A percentile compares a stretch with the other conserved stretches of the same genome.
phyloP scores from a whole-genome alignment of 1,140 invertebrate genomes.

The Rhyacophila brunnea region DNA sequence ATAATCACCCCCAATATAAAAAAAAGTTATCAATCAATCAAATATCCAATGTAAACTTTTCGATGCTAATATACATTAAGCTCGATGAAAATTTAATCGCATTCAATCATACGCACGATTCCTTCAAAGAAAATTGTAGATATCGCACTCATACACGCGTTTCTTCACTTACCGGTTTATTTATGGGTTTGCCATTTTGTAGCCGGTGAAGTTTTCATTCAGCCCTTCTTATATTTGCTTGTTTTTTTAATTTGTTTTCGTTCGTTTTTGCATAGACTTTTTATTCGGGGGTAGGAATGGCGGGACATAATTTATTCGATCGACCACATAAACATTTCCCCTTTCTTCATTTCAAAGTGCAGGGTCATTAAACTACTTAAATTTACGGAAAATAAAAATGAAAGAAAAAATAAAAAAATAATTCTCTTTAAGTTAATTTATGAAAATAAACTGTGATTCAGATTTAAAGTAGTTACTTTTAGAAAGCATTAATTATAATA shows the following conservation, averaged over 20 bases:
- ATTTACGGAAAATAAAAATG: constrained; percentile 28
- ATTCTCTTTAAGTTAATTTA: constrained; percentile 37
- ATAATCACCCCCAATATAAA: no score
- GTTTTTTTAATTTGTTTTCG: no score
- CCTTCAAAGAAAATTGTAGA: no score
- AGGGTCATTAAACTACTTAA: constrained; percentile 38
- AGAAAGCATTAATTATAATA: constrained; percentile 32
- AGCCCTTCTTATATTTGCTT: no score
- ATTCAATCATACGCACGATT: no score
- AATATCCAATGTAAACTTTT: no score
- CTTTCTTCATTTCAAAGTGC: constrained; percentile 35
- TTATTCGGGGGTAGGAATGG: not conserved
- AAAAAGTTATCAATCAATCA: no score
- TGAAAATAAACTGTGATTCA: constrained; percentile 38
- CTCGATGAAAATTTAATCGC: not conserved
- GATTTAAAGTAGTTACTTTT: constrained; percentile 36
- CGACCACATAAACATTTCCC: not conserved
- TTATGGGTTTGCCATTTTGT: no score
- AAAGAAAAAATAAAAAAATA: constrained; percentile 21
- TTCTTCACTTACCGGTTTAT: no score
- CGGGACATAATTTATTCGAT: not conserved
- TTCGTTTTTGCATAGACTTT: no score
- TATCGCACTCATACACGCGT: no score
- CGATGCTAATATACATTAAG: not conserved
- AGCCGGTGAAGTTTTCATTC: no score